Evolutionary conservation across 2,797 vertebrate species (phyloP).

Genomic region (Paramormyrops hopkinsi): DNA sequence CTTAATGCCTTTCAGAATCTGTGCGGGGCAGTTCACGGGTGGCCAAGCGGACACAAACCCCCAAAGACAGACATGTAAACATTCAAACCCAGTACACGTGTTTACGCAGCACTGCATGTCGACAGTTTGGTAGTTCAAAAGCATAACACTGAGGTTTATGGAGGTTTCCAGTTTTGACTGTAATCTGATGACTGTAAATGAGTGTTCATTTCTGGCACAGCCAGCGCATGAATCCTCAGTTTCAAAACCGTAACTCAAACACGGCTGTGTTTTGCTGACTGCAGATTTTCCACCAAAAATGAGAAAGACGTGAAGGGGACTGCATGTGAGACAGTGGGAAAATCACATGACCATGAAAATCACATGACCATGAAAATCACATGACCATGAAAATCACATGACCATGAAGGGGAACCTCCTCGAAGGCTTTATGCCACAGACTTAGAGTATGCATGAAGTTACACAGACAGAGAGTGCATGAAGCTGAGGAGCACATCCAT

Average conservation of each 20-base stretch:
- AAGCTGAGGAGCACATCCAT: background rate
- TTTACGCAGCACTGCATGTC: background rate
- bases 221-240: background rate
- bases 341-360: background rate
- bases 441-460: background rate
- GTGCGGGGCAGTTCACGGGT: background rate
- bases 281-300: background rate
- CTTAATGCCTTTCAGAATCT: constrained; percentile 38
- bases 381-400: constrained; percentile 16
- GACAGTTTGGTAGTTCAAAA: background rate
- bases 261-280: background rate
- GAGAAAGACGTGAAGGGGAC: background rate
- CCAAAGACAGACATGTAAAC: background rate
- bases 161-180: background rate
- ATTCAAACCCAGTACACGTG: background rate
- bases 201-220: background rate
- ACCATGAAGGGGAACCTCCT: background rate
- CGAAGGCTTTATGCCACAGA: background rate
- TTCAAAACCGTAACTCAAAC: background rate
- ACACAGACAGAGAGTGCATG: background rate
- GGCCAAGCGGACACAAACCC: background rate
- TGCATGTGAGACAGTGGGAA: background rate
- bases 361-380: constrained; percentile 15
- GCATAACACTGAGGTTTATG: background rate
- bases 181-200: background rate